phyloP scores from a whole-genome alignment of 2,888 invertebrate species.

The Tenthredo scrophulariae region DNA sequence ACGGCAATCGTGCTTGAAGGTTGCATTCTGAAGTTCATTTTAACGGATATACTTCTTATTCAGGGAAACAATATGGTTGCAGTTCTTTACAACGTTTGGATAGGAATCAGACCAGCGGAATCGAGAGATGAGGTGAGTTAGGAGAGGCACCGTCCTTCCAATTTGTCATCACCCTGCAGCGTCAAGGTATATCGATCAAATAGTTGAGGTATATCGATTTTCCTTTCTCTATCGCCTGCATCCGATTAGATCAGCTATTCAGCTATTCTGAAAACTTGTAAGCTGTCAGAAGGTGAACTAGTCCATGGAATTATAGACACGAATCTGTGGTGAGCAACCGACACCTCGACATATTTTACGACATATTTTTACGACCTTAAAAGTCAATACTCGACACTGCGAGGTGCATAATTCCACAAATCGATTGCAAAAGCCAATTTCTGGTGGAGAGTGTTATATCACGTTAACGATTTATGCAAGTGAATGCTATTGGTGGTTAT shows the following conservation, averaged over 20 bases:
- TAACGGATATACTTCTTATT: background rate
- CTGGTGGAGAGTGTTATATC: background rate
- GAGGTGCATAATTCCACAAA: background rate
- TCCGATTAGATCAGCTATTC: background rate
- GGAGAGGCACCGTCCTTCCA: background rate
- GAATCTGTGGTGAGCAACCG: background rate
- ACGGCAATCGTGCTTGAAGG: background rate
- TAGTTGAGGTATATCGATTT: background rate
- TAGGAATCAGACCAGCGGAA: slow-evolving; percentile 3
- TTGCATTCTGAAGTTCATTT: background rate
- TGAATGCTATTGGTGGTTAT: too few species aligned
- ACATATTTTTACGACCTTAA: background rate
- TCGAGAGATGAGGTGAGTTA: background rate
- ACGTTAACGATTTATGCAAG: background rate
- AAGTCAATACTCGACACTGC: background rate
- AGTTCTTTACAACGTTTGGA: slow-evolving; percentile 20
- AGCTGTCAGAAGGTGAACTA: background rate
- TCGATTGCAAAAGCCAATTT: background rate
- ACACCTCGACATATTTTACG: background rate
- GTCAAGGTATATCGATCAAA: background rate
- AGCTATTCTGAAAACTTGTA: background rate
- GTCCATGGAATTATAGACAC: background rate
- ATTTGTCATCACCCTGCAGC: background rate
- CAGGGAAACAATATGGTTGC: slow-evolving; percentile 24
- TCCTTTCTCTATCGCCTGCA: background rate